A percentile compares a stretch with the other conserved stretches of the same genome.
phyloP scores from a whole-genome alignment of 2,113 vertebrate genomes.

The Uropsilus gracilis region DNA sequence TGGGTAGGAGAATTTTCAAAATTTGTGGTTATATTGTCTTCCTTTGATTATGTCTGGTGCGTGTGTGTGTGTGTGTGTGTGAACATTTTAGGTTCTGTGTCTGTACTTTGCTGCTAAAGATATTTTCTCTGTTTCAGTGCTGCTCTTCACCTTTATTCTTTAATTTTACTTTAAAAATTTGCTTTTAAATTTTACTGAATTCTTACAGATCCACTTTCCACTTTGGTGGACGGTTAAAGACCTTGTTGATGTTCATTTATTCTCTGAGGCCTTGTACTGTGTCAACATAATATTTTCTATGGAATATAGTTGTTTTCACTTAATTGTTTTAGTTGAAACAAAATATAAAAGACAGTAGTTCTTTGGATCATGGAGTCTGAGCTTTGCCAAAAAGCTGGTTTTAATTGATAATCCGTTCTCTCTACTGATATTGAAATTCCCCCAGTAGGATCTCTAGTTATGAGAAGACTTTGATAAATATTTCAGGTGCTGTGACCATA shows the following conservation, averaged over 20 bases:
- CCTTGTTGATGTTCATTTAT: neutral
- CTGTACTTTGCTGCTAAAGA: neutral
- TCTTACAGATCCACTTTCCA: neutral
- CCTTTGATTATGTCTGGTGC: neutral
- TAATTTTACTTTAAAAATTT: no score
- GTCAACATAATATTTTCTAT: neutral
- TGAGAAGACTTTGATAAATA: constrained; percentile 68
- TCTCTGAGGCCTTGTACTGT: neutral
- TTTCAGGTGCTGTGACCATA: constrained; percentile 42
- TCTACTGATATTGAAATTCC: constrained; percentile 52
- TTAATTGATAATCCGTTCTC: constrained; percentile 70
- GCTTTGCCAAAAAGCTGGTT: constrained; percentile 32
- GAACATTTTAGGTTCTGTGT: neutral
- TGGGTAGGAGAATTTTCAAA: neutral
- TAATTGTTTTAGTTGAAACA: no score
- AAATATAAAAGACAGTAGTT: neutral
- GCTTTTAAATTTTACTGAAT: neutral
- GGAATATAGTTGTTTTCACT: neutral
- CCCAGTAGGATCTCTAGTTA: constrained; percentile 22
- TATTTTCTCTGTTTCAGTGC: neutral
- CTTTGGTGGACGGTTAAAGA: neutral
- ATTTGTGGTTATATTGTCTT: neutral
- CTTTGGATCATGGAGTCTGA: neutral
- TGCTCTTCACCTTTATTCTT: neutral
- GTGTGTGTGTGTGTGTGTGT: neutral